These are phyloP conservation scores for Heliconius melpomene DNA, from an alignment of 1,140 invertebrate species.

Conservation along the genomic window DNA sequence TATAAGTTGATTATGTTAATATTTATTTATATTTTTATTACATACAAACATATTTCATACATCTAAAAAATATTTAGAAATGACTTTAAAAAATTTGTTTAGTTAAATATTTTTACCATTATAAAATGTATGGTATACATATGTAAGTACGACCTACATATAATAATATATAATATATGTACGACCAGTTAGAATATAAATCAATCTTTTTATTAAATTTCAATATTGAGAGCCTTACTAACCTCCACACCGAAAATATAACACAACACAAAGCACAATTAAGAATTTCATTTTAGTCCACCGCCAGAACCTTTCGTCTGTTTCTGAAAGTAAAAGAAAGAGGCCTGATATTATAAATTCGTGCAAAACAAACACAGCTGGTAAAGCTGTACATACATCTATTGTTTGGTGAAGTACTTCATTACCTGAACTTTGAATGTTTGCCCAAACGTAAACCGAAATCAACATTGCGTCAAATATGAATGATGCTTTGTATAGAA, in stretches of 20 bases:
- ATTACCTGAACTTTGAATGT: constrained; percentile 38
- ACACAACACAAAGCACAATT: constrained; percentile 38
- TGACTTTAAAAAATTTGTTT: not conserved
- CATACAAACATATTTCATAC: not conserved
- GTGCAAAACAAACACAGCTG: constrained; percentile 35
- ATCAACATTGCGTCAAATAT: constrained; percentile 36
- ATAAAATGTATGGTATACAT: not conserved
- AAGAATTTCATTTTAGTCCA: constrained; percentile 38
- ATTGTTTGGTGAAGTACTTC: constrained; percentile 39
- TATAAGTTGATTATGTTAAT: not conserved
- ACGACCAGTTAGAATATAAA: not conserved
- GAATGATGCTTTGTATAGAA: constrained; percentile 18
- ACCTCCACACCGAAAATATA: constrained; percentile 34
- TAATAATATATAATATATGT: not conserved
- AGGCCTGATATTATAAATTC: constrained; percentile 44
- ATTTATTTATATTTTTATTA: not conserved
- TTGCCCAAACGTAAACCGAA: constrained; percentile 32
- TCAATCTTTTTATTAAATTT: not conserved
- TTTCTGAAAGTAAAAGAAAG: constrained; percentile 35
- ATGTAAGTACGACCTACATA: no score
- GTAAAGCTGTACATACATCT: constrained; percentile 47
- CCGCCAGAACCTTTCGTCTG: constrained; percentile 25
- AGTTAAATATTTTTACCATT: not conserved
- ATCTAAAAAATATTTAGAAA: not conserved
- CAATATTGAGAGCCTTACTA: constrained; percentile 15